phyloP scores from a whole-genome alignment of 1,140 invertebrate genomes.

The Papilio helenus region DNA sequence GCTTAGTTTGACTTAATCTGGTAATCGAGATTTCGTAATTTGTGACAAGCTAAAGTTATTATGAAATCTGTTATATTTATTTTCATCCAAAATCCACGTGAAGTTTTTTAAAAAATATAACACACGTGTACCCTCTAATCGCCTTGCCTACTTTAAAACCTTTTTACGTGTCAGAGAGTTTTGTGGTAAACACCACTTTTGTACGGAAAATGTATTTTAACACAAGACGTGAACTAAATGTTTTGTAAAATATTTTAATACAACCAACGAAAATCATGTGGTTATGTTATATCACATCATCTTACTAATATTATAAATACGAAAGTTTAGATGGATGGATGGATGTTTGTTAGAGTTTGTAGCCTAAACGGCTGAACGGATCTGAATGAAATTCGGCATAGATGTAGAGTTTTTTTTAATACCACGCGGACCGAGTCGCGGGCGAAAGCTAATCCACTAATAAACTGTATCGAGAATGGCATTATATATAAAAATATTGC shows the following conservation, averaged over 20 bases:
- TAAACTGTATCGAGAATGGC: background rate
- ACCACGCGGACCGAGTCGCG: no score
- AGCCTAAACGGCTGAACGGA: no score
- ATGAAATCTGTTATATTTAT: background rate
- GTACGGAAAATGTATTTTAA: background rate
- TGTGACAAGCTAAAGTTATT: background rate
- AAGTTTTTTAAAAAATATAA: background rate
- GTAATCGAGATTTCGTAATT: background rate
- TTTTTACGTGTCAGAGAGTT: constrained; percentile 6
- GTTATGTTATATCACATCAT: no score
- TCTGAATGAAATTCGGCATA: no score
- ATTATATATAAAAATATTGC: background rate
- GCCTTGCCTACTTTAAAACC: background rate
- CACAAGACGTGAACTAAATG: background rate
- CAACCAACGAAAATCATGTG: background rate
- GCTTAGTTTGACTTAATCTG: background rate
- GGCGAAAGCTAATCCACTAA: background rate
- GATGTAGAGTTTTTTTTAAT: no score
- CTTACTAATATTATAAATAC: no score
- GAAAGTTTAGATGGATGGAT: no score
- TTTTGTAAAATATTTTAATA: constrained; percentile 6
- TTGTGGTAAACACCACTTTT: background rate
- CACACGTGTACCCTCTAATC: background rate
- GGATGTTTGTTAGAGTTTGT: no score
- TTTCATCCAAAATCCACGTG: background rate